A percentile compares a stretch with the other conserved stretches of the same genome.
Evolutionary conservation across 2,797 vertebrate species (phyloP).

Genomic region (Tenualosa thibaudeaui): DNA sequence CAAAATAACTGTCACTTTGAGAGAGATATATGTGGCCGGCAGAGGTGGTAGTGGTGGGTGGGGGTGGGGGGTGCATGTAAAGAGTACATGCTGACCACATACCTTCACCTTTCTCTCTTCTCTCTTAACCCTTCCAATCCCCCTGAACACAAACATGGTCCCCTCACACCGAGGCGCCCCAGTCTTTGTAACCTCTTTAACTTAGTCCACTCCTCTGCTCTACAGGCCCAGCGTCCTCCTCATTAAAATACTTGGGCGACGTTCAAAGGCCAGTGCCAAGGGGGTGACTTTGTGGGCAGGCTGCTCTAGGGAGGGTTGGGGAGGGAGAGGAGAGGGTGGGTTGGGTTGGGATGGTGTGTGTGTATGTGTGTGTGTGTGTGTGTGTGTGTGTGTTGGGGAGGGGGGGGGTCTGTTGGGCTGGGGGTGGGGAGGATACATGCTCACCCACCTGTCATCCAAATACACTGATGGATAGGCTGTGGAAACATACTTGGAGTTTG

Average conservation of each 20-base stretch:
- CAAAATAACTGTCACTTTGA: slow-evolving; percentile 40
- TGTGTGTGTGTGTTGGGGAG: slow-evolving; percentile 26
- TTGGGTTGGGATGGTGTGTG: neutral
- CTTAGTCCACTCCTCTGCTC: slow-evolving; percentile 44
- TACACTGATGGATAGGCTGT: slow-evolving; percentile 63
- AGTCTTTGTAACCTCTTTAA: neutral
- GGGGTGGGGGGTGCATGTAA: slow-evolving; percentile 18
- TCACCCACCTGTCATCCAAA: slow-evolving; percentile 65
- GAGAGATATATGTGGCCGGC: slow-evolving; percentile 46
- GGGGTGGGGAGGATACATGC: slow-evolving; percentile 34
- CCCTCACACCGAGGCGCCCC: neutral
- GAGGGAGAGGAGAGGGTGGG: neutral
- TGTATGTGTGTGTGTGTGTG: neutral
- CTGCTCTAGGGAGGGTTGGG: slow-evolving; percentile 46
- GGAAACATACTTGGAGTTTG: slow-evolving; percentile 77
- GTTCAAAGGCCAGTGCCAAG: slow-evolving; percentile 66
- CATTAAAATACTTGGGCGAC: slow-evolving; percentile 68
- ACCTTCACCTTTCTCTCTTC: slow-evolving; percentile 49
- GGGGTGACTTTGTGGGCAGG: slow-evolving; percentile 55
- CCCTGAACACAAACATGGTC: slow-evolving; percentile 17
- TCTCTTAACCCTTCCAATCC: slow-evolving; percentile 40
- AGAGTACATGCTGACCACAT: slow-evolving; percentile 52
- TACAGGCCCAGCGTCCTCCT: slow-evolving; percentile 49
- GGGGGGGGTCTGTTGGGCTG: slow-evolving; percentile 31
- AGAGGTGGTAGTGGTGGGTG: slow-evolving; percentile 23